Evolutionary conservation across 2,888 invertebrate genomes (phyloP), one percentile per base, ranked within the genome.

Genomic region (Serrognathus titanus): DNA sequence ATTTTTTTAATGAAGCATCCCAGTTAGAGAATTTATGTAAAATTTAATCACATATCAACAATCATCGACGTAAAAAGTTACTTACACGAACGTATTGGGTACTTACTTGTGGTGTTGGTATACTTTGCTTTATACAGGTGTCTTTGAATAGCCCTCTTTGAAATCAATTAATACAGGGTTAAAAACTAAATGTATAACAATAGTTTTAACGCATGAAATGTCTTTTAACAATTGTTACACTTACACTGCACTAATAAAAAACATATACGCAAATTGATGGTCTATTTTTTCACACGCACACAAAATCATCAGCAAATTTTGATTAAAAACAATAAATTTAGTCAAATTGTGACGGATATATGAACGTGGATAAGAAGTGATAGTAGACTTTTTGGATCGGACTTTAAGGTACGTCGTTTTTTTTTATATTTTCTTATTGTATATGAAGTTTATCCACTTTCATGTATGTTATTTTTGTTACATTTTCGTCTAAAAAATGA

Each of bases 391-490:
- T 43, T 43, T 16, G 43, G 43, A 43, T 43, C 43, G 43, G 10
- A 43, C 3, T 20, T 13, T 11, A 52, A 52, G 52, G 52, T 52
- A 52, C 45, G 52, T 52, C 36, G 36, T 12, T 41, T 52, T 20
- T 41, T 51, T 52, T 52, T 12, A 20, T 31, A 31, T 31, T 31
- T 52, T 36, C 39, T 51, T 39, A 16, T 41, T 16, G 36, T 35
- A 45, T 40, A 13, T 43, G 16, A 13, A 12, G 35, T 40, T 61
- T 55, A 69, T 73, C 72, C 72, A 71, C 72, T 58, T 70, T 73
- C 71, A 71, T 74, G 72, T 74, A 71, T 69, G 65, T 66, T 63
- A 53, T 59, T 53, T 57, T 48, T 10, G 35, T 55, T 41, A 38
- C 36, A 20, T 9, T 16, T 51, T 8, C 20, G 24, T 20, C 12